phyloP scores from a whole-genome alignment of 2,113 vertebrate genomes.

The Chitala chitala region DNA sequence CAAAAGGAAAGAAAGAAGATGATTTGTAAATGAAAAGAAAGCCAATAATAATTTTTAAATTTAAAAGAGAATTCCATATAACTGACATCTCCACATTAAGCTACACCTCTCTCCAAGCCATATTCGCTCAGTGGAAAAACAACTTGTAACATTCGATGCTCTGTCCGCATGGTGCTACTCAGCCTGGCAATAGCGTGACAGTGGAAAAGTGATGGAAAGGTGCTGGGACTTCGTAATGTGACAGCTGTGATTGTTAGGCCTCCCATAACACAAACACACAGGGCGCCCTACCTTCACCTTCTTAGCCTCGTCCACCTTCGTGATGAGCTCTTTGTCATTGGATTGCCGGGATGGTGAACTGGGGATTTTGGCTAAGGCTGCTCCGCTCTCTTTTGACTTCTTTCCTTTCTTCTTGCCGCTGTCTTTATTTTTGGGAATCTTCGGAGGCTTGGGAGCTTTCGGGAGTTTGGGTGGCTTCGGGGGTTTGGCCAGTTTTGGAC shows the following conservation, averaged over 20 bases:
- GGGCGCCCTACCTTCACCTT: slow-evolving; percentile 77
- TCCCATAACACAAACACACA: neutral
- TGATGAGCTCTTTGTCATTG: slow-evolving; percentile 88
- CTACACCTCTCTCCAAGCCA: too few species aligned
- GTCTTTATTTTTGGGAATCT: slow-evolving; percentile 80
- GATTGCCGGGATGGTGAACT: slow-evolving; percentile 86
- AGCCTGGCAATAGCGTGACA: too few species aligned
- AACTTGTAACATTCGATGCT: too few species aligned
- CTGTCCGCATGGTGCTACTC: too few species aligned
- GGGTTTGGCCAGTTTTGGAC: slow-evolving; percentile 32
- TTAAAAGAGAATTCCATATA: too few species aligned
- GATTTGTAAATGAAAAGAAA: too few species aligned
- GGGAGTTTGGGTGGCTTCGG: slow-evolving; percentile 68
- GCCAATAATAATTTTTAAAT: too few species aligned
- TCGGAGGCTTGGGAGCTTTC: slow-evolving; percentile 74
- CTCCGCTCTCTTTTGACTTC: slow-evolving; percentile 71
- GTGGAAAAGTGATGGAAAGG: too few species aligned
- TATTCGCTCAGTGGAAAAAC: too few species aligned
- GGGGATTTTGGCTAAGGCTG: slow-evolving; percentile 75
- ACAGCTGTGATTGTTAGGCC: neutral
- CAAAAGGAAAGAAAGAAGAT: too few species aligned
- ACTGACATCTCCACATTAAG: too few species aligned
- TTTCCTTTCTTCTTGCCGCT: slow-evolving; percentile 88
- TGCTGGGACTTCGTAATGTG: too few species aligned
- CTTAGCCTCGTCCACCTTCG: slow-evolving; percentile 90